Evolutionary conservation across 2,797 vertebrate genomes (phyloP), one percentile per base, ranked within the genome.

Genomic region (Siniperca obscura): DNA sequence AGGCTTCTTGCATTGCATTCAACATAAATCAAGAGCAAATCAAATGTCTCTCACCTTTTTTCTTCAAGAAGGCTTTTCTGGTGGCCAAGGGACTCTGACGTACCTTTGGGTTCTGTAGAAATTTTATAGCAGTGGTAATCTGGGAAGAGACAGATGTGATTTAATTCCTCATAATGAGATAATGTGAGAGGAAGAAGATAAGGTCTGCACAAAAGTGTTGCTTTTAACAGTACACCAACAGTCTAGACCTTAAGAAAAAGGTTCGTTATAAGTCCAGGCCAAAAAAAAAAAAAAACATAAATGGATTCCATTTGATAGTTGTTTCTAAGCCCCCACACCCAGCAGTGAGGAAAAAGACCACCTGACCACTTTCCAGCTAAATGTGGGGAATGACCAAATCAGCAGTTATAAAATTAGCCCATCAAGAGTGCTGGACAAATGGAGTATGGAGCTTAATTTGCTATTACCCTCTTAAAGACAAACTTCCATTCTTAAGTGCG

Each of bases 111-210:
- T 99, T 99, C 93, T 99, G 97, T 57, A 99, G 95, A 94, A 99
- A 99, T 93, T 98, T 98, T 83, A 99, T 96, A 67, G 98, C 98
- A 27, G 98, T 99, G 87, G 95, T 94, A 88, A 99, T 97, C 98
- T 99, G 94, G 68, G 42, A 86, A 90, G 74, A 90, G 59, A 92
- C 3, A 84, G 78, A 89, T 59, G 64, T 59, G 27, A 89, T 84
- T 91, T 86, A 90, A 91, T 86, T 87, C 36, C 72, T 87, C 30
- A 42, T 42, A 83, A 84, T 85, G 53, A 76, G 72, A 86, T 89
- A 82, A 88, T 77, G 83, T 52, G 48, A 84, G 81, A 74, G 86
- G 70, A 70, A 85, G 86, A 74, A 80, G 78, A 87, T 75, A 56
- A 80, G 76, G n/a, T 82, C 65, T 71, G 65, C 72, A 86, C 72